Base-by-base conservation (phyloP, 2,888 invertebrate species). In the Anaspis maculata region DNA sequence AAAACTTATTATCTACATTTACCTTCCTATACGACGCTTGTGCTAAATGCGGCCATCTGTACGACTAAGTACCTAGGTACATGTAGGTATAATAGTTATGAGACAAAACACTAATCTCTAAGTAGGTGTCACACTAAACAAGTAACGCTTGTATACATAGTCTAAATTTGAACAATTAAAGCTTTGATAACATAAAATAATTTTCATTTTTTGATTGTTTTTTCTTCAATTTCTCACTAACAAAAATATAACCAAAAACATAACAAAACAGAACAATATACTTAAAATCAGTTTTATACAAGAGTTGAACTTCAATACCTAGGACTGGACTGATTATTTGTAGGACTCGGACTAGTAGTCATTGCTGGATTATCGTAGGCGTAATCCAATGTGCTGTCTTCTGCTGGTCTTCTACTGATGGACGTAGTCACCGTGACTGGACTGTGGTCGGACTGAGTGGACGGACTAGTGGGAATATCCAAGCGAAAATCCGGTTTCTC, bases 331-430 rank as follows among this genome's bases (percentile, higher is more conserved):
- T 37, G 32, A 12, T 27, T 24, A 13, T 13, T 30, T 9, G 19
- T 19, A 9, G 19, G 19, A 19, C 19, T 19, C 9, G 40, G 40
- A 25, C 40, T 40, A 2, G 30, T 22, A 12, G 32, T 15, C 75
- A 86, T 75, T 0, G 75, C 84, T 54, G 79, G 80, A 61, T 86
- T 86, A 51, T 85, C 85, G 54, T 85, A 84, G 1, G 83, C 81
- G 50, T 82, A 84, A 49, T 84, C 85, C 23, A 81, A 65, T 1
- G 83, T 81, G 34, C 53, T 52, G 45, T 85, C 84, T 58, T 86
- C 85, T 11, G 83, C 82, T 1, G 85, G 84, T 49, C 83, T 74
- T 37, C 84, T 70, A 44, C 79, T 81, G 1, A 83, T 68, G 0
- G 79, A 76, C 3, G 84, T 83, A 48, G 79, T 79, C 27, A 80